Base-by-base conservation (phyloP, 2,888 invertebrate species). In the Meteorus colon region DNA sequence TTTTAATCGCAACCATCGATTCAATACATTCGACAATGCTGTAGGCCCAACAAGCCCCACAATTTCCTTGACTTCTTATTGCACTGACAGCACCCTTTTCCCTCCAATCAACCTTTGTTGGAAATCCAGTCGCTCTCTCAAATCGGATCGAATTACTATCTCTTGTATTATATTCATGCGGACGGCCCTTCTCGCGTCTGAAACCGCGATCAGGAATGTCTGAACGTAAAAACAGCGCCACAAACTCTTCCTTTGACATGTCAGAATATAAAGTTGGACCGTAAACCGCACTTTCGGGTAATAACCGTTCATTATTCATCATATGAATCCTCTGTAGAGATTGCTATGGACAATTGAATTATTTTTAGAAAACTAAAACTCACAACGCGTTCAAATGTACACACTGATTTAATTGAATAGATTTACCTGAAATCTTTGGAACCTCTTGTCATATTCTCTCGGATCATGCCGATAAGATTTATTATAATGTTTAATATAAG, bases 21-120 rank as follows among this genome's bases (percentile, higher is more conserved):
- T 96, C 96, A 67, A 94, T 92, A 41, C 93, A 93, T 82, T 94
- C 95, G 1, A 96, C 91, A 0, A 94, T 93, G 85, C 95, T 95
- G 89, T 96, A 96, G 0, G 96, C 96, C 96, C 96, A 96, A 87
- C 96, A 96, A 0, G 96, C 96, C 1, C 96, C 96, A 89, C 96
- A 96, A 12, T 91, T 84, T 14, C 93, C 93, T 89, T 96, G 96
- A 88, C 94, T 93, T 72, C 92, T 92, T 0, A 96, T 92, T 0
- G 92, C 89, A 1, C 94, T 92, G 1, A 96, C 90, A 12, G 93
- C 92, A 34, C 93, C 93, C 84, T 93, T 92, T 0, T 91, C 88
- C 81, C 94, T 90, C 95, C 95, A 95, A 88, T 85, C 91, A 83
- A 87, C 84, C 81, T 84, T 89, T n/a, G 69, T 12, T n/a, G 87